These are phyloP conservation scores for Eucera pruinosa DNA, from an alignment of 2,888 invertebrate genomes.

Conservation along the genomic window DNA sequence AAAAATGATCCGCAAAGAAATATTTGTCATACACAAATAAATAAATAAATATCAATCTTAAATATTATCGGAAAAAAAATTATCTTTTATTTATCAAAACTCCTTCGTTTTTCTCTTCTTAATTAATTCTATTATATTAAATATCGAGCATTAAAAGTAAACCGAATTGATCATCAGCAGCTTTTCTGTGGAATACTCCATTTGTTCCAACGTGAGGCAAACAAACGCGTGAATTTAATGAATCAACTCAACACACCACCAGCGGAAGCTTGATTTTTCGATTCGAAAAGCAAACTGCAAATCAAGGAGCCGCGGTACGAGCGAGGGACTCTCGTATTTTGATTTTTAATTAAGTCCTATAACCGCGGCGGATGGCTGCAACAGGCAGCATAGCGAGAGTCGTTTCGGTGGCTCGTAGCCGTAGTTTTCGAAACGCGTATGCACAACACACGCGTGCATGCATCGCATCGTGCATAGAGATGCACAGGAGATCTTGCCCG, in stretches of 20 bases:
- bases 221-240: neutral
- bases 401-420: constrained; percentile 1
- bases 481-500: neutral
- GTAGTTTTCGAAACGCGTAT: neutral
- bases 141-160: no score
- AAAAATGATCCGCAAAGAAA: no score
- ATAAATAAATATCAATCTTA: no score
- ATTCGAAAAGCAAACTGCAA: constrained; percentile 7
- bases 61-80: no score
- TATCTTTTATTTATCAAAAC: no score
- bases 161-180: neutral
- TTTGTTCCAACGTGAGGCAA: neutral
- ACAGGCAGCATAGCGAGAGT: constrained; percentile 5
- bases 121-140: no score
- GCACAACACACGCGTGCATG: neutral
- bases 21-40: no score
- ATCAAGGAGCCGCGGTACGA: neutral
- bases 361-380: neutral
- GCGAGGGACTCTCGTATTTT: neutral
- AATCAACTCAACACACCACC: neutral
- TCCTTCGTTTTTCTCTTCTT: no score
- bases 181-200: no score
- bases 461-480: constrained; percentile 5
- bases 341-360: constrained; percentile 17
- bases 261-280: neutral